Evolutionary conservation across 2,113 vertebrate genomes (phyloP).

Genomic region (Ellobius talpinus): DNA sequence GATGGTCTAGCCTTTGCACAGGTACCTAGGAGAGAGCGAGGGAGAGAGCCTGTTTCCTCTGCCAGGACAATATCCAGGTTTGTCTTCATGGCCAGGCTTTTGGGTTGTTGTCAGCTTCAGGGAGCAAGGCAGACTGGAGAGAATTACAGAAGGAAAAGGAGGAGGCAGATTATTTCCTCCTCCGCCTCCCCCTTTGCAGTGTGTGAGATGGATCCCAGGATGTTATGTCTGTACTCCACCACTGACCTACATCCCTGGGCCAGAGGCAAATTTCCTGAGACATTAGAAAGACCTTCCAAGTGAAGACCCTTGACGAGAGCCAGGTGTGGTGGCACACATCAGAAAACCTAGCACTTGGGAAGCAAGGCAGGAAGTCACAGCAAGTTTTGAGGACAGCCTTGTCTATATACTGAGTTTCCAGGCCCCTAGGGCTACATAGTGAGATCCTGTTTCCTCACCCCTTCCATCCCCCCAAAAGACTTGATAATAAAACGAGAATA

Average conservation of each 20-base stretch:
- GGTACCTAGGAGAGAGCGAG: neutral
- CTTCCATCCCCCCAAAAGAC: too few species aligned
- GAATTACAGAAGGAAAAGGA: neutral
- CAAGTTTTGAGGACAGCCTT: neutral
- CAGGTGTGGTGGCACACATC: neutral
- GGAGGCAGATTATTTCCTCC: neutral
- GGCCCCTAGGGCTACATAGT: too few species aligned
- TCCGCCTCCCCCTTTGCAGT: neutral
- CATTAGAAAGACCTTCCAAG: constrained; percentile 34
- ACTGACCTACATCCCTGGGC: neutral
- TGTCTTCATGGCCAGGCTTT: neutral
- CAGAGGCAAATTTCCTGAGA: constrained; percentile 25
- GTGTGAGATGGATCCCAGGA: neutral
- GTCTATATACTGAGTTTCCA: neutral
- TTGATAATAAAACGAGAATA: neutral
- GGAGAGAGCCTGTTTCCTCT: neutral
- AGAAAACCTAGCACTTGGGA: neutral
- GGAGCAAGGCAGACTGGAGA: neutral
- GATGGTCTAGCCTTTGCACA: neutral
- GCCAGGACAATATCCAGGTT: neutral
- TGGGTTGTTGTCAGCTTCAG: neutral
- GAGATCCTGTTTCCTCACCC: neutral
- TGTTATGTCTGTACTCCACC: neutral
- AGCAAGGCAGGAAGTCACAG: neutral
- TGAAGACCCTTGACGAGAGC: neutral